Evolutionary conservation across 2,113 vertebrate genomes (phyloP).

Genomic region (Forbesichthys agassizii): DNA sequence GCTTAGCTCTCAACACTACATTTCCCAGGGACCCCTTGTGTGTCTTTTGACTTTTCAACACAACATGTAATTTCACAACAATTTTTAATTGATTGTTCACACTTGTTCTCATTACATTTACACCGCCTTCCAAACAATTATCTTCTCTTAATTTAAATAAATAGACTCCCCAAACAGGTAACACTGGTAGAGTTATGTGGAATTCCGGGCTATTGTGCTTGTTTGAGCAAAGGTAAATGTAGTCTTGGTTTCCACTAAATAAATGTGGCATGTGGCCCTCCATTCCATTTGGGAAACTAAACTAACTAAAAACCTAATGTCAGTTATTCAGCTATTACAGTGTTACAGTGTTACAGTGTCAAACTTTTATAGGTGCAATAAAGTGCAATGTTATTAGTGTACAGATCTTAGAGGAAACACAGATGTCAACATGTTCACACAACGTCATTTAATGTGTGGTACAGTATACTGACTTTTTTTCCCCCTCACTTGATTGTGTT

Average conservation of each 20-base stretch:
- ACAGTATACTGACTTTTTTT: constrained; percentile 6
- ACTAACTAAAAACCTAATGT: background rate
- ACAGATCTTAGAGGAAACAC: background rate
- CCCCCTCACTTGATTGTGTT: background rate
- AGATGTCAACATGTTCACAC: background rate
- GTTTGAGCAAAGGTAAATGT: constrained; percentile 18
- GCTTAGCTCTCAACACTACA: constrained; percentile 22
- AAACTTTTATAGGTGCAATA: background rate
- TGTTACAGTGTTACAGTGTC: background rate
- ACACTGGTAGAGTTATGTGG: constrained; percentile 7
- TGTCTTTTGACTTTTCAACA: constrained; percentile 19
- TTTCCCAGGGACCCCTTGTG: constrained; percentile 35
- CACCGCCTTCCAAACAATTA: constrained; percentile 5
- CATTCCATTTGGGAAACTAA: background rate
- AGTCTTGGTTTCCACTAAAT: constrained; percentile 24
- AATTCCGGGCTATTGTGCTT: constrained; percentile 8
- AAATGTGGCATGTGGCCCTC: constrained; percentile 13
- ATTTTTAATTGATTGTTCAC: no score
- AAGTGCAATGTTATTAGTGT: background rate
- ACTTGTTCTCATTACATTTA: constrained; percentile 9
- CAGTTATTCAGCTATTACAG: background rate
- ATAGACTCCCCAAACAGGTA: background rate
- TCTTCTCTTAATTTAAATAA: constrained; percentile 18
- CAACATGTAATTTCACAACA: no score
- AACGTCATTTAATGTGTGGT: background rate